Conservation (phyloP, 2,888 invertebrate species). For the Drosophila paucipuncta region DNA sequence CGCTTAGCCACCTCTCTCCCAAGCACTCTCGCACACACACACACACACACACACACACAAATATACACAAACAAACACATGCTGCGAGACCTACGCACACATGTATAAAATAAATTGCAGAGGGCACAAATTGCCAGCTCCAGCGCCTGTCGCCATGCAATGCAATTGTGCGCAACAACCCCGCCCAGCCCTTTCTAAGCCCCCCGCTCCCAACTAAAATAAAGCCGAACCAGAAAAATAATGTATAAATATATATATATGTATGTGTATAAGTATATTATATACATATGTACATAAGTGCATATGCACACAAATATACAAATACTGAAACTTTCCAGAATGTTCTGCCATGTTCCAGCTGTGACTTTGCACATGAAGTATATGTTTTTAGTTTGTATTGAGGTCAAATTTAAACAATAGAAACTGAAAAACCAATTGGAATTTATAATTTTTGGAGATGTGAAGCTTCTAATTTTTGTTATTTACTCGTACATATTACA, state of each 20-base stretch:
- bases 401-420: conserved; percentile 21
- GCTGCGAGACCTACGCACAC: conserved; percentile 21
- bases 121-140: conserved; percentile 50
- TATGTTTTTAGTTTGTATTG: conserved; percentile 20
- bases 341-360: conserved; percentile 13
- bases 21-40: conserved; percentile 15
- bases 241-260: background rate
- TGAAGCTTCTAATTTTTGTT: too few relatives aligned
- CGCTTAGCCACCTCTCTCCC: background rate
- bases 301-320: background rate
- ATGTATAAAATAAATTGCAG: conserved; percentile 37
- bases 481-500: background rate
- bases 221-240: background rate
- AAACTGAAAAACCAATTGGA: background rate
- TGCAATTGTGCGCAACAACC: conserved; percentile 39
- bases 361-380: background rate
- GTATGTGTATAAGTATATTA: background rate
- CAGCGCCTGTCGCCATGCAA: conserved; percentile 42
- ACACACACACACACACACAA: conserved; percentile 27
- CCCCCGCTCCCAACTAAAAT: background rate
- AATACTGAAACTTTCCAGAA: conserved; percentile 22
- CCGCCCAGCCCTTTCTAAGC: background rate
- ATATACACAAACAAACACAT: conserved; percentile 40
- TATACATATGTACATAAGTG: background rate
- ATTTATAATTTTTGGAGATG: background rate